Percentiles rank a stretch among this genome's conserved stretches.
Conservation (phyloP, 2,797 vertebrate species). For the Lacerta agilis region DNA sequence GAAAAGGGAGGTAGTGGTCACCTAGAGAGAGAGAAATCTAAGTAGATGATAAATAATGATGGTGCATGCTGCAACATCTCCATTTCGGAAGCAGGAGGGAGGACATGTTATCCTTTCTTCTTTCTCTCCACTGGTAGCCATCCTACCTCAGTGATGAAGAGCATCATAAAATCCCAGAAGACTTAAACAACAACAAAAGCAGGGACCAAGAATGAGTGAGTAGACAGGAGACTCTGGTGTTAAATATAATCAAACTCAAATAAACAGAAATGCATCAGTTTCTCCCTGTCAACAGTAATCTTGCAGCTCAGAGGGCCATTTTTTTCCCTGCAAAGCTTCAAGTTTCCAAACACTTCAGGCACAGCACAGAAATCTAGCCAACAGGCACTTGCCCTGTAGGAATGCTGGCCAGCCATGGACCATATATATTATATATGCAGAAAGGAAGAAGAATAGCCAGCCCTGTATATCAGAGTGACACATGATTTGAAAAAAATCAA, state of each 20-base stretch:
- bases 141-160: conserved; percentile 6
- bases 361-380: conserved; percentile 29
- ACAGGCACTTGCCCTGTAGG: conserved; percentile 55
- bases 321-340: conserved; percentile 35
- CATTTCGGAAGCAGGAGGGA: conserved; percentile 4
- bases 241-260: neutral
- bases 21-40: neutral
- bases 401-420: conserved; percentile 36
- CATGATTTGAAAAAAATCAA: conserved; percentile 68
- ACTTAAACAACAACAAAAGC: neutral
- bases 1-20: conserved; percentile 3
- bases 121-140: neutral
- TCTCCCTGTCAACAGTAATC: neutral
- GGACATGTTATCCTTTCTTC: neutral
- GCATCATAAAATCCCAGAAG: conserved; percentile 13
- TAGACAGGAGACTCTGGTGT: conserved; percentile 4
- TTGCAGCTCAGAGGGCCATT: neutral
- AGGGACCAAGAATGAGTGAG: conserved; percentile 20
- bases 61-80: neutral
- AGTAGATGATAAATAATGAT: neutral
- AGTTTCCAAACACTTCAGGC: conserved; percentile 41
- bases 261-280: neutral
- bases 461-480: conserved; percentile 54
- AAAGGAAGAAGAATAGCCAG: conserved; percentile 49
- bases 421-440: conserved; percentile 36